Evolutionary conservation across 92 coral and sea anemone species (phyloP).

Genomic region (Zoanthus solanderi): DNA sequence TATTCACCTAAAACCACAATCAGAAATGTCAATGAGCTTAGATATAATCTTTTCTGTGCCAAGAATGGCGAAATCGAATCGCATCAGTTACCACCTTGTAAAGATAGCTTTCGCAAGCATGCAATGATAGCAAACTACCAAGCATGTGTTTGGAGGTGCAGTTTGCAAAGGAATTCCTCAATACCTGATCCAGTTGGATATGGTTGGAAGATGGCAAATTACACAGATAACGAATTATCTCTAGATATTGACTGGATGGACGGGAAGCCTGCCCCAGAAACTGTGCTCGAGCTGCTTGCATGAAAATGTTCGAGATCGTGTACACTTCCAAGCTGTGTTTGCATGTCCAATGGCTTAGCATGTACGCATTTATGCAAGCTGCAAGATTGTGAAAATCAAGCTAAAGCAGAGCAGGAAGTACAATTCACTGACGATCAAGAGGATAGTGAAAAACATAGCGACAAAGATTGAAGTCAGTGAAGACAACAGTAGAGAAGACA

Average conservation of each 20-base stretch:
- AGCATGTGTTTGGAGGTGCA: background rate
- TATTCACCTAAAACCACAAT: too few relatives aligned
- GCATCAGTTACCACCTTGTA: slow-evolving; percentile 6
- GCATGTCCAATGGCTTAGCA: background rate
- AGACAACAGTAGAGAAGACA: background rate
- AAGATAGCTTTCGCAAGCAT: background rate
- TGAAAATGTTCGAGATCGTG: slow-evolving; percentile 8
- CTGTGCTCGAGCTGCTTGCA: slow-evolving; percentile 17
- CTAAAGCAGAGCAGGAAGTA: slow-evolving; percentile 4
- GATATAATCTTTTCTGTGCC: slow-evolving; percentile 5
- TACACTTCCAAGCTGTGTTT: slow-evolving; percentile 4
- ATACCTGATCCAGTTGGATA: background rate
- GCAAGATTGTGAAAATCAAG: slow-evolving; percentile 9
- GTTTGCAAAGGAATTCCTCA: background rate
- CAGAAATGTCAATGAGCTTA: background rate
- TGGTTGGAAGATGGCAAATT: too few relatives aligned
- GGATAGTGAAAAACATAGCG: background rate
- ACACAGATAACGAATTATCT: background rate
- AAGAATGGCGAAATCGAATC: background rate
- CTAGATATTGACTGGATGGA: background rate
- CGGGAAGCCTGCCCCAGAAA: slow-evolving; percentile 10
- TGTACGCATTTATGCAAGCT: background rate
- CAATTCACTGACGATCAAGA: background rate
- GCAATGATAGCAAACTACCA: background rate
- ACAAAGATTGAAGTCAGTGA: background rate